Evolutionary conservation across 2,113 vertebrate species (phyloP).

Genomic region (Etheostoma cragini): DNA sequence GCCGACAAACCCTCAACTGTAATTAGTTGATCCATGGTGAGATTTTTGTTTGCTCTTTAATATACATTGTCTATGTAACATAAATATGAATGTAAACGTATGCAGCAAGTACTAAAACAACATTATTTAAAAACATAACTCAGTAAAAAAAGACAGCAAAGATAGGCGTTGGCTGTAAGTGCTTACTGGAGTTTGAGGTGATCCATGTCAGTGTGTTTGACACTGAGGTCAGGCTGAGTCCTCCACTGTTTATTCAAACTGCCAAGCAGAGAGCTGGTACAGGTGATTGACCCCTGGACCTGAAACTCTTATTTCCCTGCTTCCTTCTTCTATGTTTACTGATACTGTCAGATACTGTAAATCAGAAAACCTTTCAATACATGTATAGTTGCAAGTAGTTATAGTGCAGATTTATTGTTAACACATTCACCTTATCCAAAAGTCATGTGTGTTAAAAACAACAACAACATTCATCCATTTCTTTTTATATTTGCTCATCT

Average conservation of each 20-base stretch:
- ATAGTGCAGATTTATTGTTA: background rate
- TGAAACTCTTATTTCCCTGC: constrained; percentile 23
- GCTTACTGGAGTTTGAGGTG: constrained; percentile 42
- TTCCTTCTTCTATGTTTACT: constrained; percentile 30
- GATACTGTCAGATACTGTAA: background rate
- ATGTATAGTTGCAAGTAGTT: background rate
- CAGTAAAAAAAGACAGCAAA: background rate
- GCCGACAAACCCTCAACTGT: constrained; percentile 58
- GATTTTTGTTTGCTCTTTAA: constrained; percentile 41
- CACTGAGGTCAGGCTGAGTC: constrained; percentile 55
- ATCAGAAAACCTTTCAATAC: constrained; percentile 1
- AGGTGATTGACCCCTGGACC: constrained; percentile 48
- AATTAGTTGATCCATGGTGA: constrained; percentile 55
- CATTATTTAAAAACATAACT: too few relatives aligned
- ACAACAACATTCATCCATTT: background rate
- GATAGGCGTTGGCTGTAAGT: constrained; percentile 20
- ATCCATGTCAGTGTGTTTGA: constrained; percentile 66
- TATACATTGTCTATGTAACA: constrained; percentile 12
- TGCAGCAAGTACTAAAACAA: background rate
- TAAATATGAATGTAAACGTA: constrained; percentile 10
- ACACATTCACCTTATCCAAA: background rate
- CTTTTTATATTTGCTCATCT: constrained; percentile 1
- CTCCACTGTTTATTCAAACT: constrained; percentile 65
- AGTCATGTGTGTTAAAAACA: background rate
- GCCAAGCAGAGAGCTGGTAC: constrained; percentile 45